Base-by-base conservation (phyloP, 2,113 vertebrate species). In the Rafetus swinhoei region DNA sequence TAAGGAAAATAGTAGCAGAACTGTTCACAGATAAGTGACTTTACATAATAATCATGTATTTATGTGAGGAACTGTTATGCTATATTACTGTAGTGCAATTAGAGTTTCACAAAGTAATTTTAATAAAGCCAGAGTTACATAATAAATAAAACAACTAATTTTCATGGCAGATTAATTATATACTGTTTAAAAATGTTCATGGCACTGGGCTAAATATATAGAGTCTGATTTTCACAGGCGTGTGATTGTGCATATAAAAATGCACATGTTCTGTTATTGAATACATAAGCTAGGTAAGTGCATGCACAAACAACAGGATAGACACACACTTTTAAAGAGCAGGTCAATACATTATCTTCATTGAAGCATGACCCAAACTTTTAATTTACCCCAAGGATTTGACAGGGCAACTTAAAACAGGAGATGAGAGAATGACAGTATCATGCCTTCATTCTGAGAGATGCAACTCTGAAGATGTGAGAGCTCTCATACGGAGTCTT, bases 41-140 rank as follows among this genome's bases (percentile, higher is more conserved):
- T 98, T 96, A 99, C 99, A 99, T 99, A 99, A 98, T 98, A 98
- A 99, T 99, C 98, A 99, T 98, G 98, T 98, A 99, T 99, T 99
- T 99, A 99, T 98, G 98, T 98, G 98, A 98, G 98, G 98, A 98
- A 98, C 97, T 98, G 98, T 97, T 98, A 97, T 98, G 97, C 97
- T 98, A 98, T 99, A 98, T 98, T 98, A 99, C 98, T 97, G 97
- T 96, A 97, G 96, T 94, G 98, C 98, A 98, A 98, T 98, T 98
- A 98, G 94, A 95, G 97, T 97, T 98, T 97, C 97, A 98, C 97
- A 97, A 97, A 97, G 97, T 96, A 95, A n/a, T 97, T 98, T 98
- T 98, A 98, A 98, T 98, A 98, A 98, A 98, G 98, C 93, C 94
- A 86, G 97, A 93, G 97, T 98, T 97, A 98, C 3, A 8, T 97